A percentile compares a stretch with the other conserved stretches of the same genome.
Evolutionary conservation across 2,113 vertebrate genomes (phyloP).

Genomic region (Phyllostomus hastatus): DNA sequence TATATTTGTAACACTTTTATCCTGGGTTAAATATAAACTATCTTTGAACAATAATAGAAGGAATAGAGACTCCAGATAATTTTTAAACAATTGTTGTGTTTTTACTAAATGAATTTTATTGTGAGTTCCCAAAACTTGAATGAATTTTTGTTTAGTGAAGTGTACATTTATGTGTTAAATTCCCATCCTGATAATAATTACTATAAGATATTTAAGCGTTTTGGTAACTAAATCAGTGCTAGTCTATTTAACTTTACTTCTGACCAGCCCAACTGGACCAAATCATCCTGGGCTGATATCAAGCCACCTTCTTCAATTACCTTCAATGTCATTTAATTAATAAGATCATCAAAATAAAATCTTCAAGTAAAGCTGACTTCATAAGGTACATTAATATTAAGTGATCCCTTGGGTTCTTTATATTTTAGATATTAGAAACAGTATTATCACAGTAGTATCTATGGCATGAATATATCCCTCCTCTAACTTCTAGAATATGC

Average conservation of each 20-base stretch:
- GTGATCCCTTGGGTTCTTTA: not conserved
- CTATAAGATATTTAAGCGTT: not conserved
- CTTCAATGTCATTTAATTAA: not conserved
- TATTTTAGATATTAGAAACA: not conserved
- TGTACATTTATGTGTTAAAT: not conserved
- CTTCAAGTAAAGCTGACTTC: not conserved
- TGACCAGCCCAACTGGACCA: not conserved
- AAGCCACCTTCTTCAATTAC: not conserved
- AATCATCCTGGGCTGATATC: not conserved
- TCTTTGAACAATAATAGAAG: not conserved
- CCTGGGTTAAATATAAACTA: not conserved
- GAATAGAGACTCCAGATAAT: not conserved
- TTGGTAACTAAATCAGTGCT: not conserved
- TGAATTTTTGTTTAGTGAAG: not conserved
- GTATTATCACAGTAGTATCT: not conserved
- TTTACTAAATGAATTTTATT: not conserved
- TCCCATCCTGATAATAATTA: not conserved
- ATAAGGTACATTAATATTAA: not conserved
- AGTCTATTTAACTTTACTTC: not conserved
- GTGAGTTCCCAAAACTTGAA: not conserved
- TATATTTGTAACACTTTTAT: not conserved
- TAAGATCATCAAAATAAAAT: not conserved
- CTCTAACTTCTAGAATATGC: not conserved
- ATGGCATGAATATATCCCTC: not conserved
- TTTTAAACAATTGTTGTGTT: not conserved